Conservation (phyloP, 2,888 invertebrate species). For the Calliscelio sp. region DNA sequence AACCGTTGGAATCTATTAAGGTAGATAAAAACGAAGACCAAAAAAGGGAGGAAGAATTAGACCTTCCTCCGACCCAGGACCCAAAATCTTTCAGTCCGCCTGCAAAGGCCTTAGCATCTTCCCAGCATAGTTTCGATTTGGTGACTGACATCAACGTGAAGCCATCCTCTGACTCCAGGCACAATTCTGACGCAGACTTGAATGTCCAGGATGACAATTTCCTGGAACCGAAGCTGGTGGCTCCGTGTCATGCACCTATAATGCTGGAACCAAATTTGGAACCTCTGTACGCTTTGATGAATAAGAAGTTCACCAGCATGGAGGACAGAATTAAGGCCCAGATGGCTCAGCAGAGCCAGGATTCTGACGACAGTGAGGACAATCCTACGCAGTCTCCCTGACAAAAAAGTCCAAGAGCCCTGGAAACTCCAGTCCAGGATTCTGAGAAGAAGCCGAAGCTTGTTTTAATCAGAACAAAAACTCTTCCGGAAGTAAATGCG, state of each 20-base stretch:
- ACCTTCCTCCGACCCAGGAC: neutral
- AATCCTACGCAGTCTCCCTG: neutral
- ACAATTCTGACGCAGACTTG: constrained; percentile 78
- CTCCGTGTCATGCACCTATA: constrained; percentile 82
- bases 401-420: constrained; percentile 23
- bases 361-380: constrained; percentile 49
- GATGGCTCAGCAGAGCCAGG: constrained; percentile 32
- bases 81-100: neutral
- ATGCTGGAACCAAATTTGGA: constrained; percentile 81
- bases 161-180: constrained; percentile 74
- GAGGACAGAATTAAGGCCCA: constrained; percentile 66
- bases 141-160: constrained; percentile 62
- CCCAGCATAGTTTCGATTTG: constrained; percentile 56
- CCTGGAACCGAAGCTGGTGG: constrained; percentile 77
- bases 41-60: neutral
- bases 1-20: no score
- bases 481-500: constrained; percentile 41
- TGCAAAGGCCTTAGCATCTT: constrained; percentile 20
- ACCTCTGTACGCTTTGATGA: constrained; percentile 80
- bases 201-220: constrained; percentile 68
- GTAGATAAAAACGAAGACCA: no score
- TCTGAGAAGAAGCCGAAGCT: constrained; percentile 28
- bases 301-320: constrained; percentile 74
- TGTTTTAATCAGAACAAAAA: constrained; percentile 67
- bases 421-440: constrained; percentile 46